Base-by-base conservation (phyloP, 2,113 vertebrate species). In the Neoarius graeffei region DNA sequence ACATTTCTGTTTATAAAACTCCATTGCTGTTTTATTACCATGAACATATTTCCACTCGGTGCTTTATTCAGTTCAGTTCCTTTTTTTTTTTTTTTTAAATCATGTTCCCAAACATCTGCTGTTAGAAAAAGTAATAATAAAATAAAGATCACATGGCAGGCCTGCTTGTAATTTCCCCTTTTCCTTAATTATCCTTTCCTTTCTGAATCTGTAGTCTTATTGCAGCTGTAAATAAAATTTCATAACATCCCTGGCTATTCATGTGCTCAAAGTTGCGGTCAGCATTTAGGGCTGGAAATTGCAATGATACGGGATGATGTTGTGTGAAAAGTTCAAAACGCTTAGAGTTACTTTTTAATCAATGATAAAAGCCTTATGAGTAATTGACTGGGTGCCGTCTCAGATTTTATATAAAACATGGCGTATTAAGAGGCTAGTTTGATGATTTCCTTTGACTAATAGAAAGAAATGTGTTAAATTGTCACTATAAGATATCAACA, bases 151-250 rank as follows among this genome's bases (percentile, higher is more conserved):
- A 25, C 8, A 62, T 59, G 25, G 69, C 71, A 86, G 30, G 19
- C 35, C 73, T 35, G 69, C 20, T 62, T 60, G 56, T 77, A 64
- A 77, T 52, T 77, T 77, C 48, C 42, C 27, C 23, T 9, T 27
- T 86, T 77, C 57, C n/a, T 35, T 86, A 86, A 67, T 25, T 56
- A 56, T 54, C 74, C 25, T 56, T 67, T 30, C 20, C 76, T 76
- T 30, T 27, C 60, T 86, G 60, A 86, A 66, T 80, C 15, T 64
- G 30, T 30, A 80, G 17, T 13, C 1, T 67, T 54, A 25, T 42
- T 86, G 60, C 76, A 57, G 60, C 54, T 14, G 52, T 69, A 69
- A 81, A 81, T 42, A 10, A 81, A 60, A 81, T 48, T 74, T 74
- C 71, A 48, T 60, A 50, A 77, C 71, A 20, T 85, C 69, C 27